Conservation (phyloP, 1,140 invertebrate genomes). For the Pseudomyrmex dendroicus region DNA sequence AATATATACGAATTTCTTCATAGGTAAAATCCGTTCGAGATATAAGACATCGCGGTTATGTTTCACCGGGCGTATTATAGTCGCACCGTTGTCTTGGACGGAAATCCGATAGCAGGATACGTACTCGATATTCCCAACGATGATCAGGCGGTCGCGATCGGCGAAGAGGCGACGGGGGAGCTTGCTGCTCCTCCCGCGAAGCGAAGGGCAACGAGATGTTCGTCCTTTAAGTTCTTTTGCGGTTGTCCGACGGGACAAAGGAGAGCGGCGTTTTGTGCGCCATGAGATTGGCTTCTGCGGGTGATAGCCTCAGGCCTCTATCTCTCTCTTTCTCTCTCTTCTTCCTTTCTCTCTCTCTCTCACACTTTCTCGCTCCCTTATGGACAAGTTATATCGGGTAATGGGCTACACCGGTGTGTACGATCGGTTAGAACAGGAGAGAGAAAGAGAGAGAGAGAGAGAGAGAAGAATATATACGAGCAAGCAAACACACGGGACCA, state of each 20-base stretch:
- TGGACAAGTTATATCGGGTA: constrained; percentile 79
- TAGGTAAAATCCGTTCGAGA: not conserved
- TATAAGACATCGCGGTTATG: not conserved
- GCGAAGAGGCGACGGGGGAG: not conserved
- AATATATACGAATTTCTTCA: not conserved
- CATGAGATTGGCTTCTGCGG: constrained; percentile 83
- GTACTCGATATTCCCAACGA: constrained; percentile 25
- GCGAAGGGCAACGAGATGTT: constrained; percentile 18
- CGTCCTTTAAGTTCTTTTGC: constrained; percentile 46
- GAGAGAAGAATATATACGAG: constrained; percentile 7
- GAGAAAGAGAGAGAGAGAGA: constrained; percentile 33
- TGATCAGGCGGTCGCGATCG: constrained; percentile 26
- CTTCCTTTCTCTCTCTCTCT: too few relatives aligned
- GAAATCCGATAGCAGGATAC: constrained; percentile 36
- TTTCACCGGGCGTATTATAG: not conserved
- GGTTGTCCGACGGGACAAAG: constrained; percentile 65
- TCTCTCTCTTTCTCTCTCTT: constrained; percentile 10
- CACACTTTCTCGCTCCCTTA: constrained; percentile 36
- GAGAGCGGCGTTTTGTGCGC: constrained; percentile 73
- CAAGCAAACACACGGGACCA: not conserved
- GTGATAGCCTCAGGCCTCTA: constrained; percentile 79
- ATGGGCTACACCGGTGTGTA: constrained; percentile 67
- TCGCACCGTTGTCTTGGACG: constrained; percentile 15
- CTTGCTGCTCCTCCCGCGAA: constrained; percentile 26
- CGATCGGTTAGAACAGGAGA: constrained; percentile 12